Conservation (phyloP, 2,888 invertebrate species). For the Conomelus anceps region DNA sequence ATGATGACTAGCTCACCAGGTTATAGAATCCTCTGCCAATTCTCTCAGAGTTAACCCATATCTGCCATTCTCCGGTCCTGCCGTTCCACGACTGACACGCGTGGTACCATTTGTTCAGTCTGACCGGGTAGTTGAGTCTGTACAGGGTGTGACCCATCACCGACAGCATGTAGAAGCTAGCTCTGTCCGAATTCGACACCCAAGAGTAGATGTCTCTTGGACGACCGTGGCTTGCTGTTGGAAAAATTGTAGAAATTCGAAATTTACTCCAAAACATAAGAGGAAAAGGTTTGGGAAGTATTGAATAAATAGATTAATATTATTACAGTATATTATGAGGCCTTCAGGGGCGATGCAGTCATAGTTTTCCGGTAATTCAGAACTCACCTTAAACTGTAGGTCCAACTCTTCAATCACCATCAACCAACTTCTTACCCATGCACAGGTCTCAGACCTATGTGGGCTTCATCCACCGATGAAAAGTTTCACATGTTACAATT, state of each 20-base stretch:
- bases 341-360: too few species aligned
- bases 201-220: slow-evolving; percentile 68
- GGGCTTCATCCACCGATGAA: too few species aligned
- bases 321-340: too few species aligned
- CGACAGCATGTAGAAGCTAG: slow-evolving; percentile 75
- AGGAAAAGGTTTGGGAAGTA: too few species aligned
- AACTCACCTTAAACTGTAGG: too few species aligned
- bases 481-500: too few species aligned
- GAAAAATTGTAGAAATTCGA: neutral
- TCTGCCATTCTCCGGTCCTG: slow-evolving; percentile 82
- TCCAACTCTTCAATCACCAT: too few species aligned
- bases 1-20: slow-evolving; percentile 53
- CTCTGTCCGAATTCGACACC: slow-evolving; percentile 72
- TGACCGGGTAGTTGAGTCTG: slow-evolving; percentile 61
- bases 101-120: slow-evolving; percentile 73
- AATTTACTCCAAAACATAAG: too few species aligned
- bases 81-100: slow-evolving; percentile 85
- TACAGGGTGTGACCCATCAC: slow-evolving; percentile 77
- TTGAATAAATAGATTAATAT: too few species aligned
- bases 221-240: slow-evolving; percentile 57
- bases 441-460: too few species aligned
- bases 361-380: too few species aligned
- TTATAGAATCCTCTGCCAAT: slow-evolving; percentile 82
- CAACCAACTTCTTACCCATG: too few species aligned
- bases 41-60: slow-evolving; percentile 79